Conservation (phyloP, 2,888 invertebrate species). For the Zygothrica quintamaculata region DNA sequence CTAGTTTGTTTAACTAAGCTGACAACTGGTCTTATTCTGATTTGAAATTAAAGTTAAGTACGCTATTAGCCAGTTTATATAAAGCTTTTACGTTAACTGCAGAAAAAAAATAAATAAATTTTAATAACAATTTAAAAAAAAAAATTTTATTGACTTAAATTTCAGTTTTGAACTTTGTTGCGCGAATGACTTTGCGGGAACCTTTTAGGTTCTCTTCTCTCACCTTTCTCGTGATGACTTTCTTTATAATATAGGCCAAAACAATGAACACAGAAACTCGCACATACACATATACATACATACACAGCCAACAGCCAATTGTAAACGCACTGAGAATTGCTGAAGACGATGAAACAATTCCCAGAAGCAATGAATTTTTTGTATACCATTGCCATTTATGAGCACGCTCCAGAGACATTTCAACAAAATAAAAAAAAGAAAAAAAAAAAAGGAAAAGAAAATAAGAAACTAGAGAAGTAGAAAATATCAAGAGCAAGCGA, state of each 20-base stretch:
- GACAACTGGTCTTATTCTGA: too few relatives aligned
- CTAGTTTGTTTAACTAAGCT: too few relatives aligned
- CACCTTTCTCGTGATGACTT: too few relatives aligned
- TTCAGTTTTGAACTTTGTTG: too few relatives aligned
- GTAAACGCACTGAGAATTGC: conserved; percentile 31
- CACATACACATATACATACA: not conserved
- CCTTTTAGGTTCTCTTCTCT: not conserved
- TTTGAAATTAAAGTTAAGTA: too few relatives aligned
- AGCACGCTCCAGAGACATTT: conserved; percentile 47
- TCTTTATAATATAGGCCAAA: conserved; percentile 26
- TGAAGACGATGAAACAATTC: conserved; percentile 28
- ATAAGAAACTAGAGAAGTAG: not conserved
- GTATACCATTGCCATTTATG: conserved; percentile 53
- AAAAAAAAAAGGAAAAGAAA: too few relatives aligned
- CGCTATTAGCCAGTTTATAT: too few relatives aligned
- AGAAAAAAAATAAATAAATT: too few relatives aligned
- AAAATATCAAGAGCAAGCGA: too few relatives aligned
- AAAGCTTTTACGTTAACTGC: too few relatives aligned
- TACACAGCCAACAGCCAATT: conserved; percentile 27
- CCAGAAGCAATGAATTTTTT: conserved; percentile 59
- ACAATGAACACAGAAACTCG: not conserved
- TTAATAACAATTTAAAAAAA: too few relatives aligned
- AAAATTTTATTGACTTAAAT: too few relatives aligned
- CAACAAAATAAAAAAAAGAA: not conserved
- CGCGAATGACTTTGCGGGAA: conserved; percentile 2